Evolutionary conservation across 2,888 invertebrate species (phyloP), one percentile per base, ranked within the genome.

Genomic region (Catocala fraxini): DNA sequence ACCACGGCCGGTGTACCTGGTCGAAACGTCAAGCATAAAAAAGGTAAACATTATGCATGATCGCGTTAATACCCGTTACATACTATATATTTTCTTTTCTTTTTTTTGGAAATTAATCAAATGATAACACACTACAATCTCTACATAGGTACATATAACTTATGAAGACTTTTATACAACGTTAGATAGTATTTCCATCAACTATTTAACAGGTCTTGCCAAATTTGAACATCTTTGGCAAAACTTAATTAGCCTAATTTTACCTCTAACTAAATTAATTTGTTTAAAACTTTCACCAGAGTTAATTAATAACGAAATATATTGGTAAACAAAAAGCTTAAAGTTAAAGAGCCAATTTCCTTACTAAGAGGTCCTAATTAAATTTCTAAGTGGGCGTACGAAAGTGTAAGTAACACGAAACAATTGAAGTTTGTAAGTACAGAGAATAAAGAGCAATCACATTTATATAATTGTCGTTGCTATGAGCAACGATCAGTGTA

Each of bases 371-470:
- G 63, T 51, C 63, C 56, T 77, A 79, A 77, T 77, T 77, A 59
- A 77, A 77, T 77, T 77, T 79, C 62, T 55, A 62, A 70, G 59
- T 73, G 64, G 48, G 49, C 34, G 59, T 47, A 52, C 52, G 46
- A 65, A 73, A 77, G 77, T 70, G 65, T 65, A 65, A 75, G 63
- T 65, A 55, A 67, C 70, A 77, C 65, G 72, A 61, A 63, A 65
- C 57, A 65, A 59, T 63, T 60, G 35, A 68, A 67, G 48, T 75
- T 72, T 7, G 46, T 1, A 25, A 25, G 25, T 65, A 65, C 63
- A 55, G 56, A 72, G 56, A 63, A 56, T 48, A 53, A 57, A 42
- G 54, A 57, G 57, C 57, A 25, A 25, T 25, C 25, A 56, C 56
- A 61, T 62, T 68, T 53, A 53, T 64, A 56, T 65, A 62, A 65